A percentile compares a stretch with the other conserved stretches of the same genome.
Conservation (phyloP, 2,113 vertebrate genomes). For the Geothlypis trichas region DNA sequence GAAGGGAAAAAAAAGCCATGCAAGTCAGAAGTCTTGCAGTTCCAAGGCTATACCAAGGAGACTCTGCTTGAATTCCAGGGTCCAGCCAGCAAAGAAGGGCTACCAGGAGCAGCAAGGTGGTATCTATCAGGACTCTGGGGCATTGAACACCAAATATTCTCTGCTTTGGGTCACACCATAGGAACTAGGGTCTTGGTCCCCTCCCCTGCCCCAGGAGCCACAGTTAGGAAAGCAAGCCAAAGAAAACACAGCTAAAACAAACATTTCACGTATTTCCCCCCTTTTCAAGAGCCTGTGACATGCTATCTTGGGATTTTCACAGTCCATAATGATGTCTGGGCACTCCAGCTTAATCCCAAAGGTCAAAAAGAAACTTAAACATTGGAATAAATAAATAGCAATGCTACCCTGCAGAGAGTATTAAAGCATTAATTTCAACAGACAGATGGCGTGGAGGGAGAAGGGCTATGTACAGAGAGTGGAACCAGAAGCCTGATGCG, state of each 20-base stretch:
- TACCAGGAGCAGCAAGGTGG: not conserved
- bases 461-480: not conserved
- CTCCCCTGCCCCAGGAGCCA: not conserved
- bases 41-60: not conserved
- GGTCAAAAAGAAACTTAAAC: not conserved
- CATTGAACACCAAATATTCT: not conserved
- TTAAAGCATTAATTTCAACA: slow-evolving; percentile 24
- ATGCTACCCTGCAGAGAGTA: not conserved
- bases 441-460: not conserved
- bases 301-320: not conserved
- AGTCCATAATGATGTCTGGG: not conserved
- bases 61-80: not conserved
- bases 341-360: not conserved
- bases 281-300: not conserved
- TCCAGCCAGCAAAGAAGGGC: not conserved
- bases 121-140: not conserved
- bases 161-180: not conserved
- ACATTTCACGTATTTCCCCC: not conserved
- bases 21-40: not conserved
- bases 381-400: not conserved
- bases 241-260: not conserved
- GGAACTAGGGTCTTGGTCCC: not conserved
- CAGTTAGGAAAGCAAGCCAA: not conserved
- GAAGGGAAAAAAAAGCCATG: not conserved
- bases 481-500: not conserved